A percentile compares a stretch with the other conserved stretches of the same genome.
phyloP scores from a whole-genome alignment of 1,140 invertebrate species.

The Ceratosolen solmsi region DNA sequence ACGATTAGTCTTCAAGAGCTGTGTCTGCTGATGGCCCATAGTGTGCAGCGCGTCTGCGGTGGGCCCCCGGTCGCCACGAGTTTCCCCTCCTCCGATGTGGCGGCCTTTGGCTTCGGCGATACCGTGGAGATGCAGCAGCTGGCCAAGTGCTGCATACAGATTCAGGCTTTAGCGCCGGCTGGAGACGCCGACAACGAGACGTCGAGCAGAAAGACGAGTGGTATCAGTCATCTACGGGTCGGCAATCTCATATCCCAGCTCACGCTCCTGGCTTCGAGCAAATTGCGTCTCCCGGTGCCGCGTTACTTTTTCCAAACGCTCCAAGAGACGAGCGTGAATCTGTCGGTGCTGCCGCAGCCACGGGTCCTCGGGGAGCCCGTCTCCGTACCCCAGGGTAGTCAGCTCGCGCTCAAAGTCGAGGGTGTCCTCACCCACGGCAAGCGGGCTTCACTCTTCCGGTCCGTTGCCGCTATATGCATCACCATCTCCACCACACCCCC shows the following conservation, averaged over 20 bases:
- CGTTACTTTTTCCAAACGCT: conserved; percentile 92
- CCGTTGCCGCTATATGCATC: conserved; percentile 81
- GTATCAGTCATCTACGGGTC: conserved; percentile 72
- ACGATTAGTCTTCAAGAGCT: conserved; percentile 81
- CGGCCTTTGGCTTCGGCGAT: conserved; percentile 70
- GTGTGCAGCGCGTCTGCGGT: conserved; percentile 81
- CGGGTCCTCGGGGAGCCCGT: conserved; percentile 84
- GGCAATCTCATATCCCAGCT: conserved; percentile 67
- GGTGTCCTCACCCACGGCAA: conserved; percentile 86
- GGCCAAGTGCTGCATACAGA: conserved; percentile 72
- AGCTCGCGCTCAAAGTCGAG: conserved; percentile 89
- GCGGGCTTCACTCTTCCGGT: conserved; percentile 79
- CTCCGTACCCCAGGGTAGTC: conserved; percentile 82
- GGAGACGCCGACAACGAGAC: conserved; percentile 65
- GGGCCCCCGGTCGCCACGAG: conserved; percentile 64
- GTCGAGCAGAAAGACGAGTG: conserved; percentile 61
- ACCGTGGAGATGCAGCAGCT: conserved; percentile 75
- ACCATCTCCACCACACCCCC: conserved; percentile 80
- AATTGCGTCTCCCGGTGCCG: conserved; percentile 80
- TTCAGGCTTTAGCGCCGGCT: conserved; percentile 72
- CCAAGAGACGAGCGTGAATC: conserved; percentile 86
- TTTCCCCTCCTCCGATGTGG: conserved; percentile 68
- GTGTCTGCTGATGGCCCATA: conserved; percentile 82
- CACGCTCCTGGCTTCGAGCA: conserved; percentile 78
- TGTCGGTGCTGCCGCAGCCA: conserved; percentile 89